Base-by-base conservation (phyloP, 2,888 invertebrate genomes). In the Tinea pellionella region DNA sequence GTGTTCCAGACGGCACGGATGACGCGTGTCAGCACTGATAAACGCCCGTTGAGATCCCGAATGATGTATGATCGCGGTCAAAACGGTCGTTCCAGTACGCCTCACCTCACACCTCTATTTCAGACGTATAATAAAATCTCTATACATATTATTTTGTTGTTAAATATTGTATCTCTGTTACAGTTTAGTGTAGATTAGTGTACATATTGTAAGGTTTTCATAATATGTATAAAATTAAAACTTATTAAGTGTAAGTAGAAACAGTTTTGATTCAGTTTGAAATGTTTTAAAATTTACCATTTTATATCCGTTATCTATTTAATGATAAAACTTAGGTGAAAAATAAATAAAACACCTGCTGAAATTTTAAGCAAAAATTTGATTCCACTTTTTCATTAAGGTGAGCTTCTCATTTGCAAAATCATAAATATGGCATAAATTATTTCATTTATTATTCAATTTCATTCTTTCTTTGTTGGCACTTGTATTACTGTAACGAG, bases 391-490 rank as follows among this genome's bases (percentile, higher is more conserved):
- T 87, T 83, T 86, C 85, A 87, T 86, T 85, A 86, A 86, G 86
- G 85, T 86, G 78, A 80, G 82, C 74, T 80, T 80, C 80, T 82
- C 86, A 85, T 87, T 87, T 85, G 86, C 86, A 82, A 86, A 85
- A 86, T 87, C 78, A 87, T 88, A 87, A 87, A 88, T 87, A 86
- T 87, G 81, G 82, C 87, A 88, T 88, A 88, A 88, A 88, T 88
- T 88, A 88, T 88, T 88, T 88, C 88, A 88, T 88, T 88, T 88
- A 87, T 77, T 86, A 88, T 88, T 88, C 88, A 86, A 85, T 87
- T 87, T 79, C 69, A 78, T 86, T 87, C 84, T 85, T 86, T 84
- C 77, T 68, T 69, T 68, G 75, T 69, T 68, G 74, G 72, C 73
- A 75, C 73, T 68, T 71, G 73, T 78, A 80, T 79, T 77, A 77